Base-by-base conservation (phyloP, 2,888 invertebrate species). In the Biston stratarius region DNA sequence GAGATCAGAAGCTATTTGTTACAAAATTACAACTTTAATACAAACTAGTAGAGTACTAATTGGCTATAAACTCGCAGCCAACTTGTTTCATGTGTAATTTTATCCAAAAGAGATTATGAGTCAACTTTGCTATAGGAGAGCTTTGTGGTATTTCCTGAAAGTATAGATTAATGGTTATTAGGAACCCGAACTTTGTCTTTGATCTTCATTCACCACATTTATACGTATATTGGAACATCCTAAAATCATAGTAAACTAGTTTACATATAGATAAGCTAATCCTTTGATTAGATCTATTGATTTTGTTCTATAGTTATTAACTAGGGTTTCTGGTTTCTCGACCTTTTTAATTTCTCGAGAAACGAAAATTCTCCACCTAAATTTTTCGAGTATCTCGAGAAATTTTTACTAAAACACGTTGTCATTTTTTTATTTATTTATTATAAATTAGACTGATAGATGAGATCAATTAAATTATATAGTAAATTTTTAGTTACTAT, bases 31-130 rank as follows among this genome's bases (percentile, higher is more conserved):
- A 44, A 0, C 14, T 34, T 51, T 34, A 51, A 14, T 48, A 47
- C 33, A 15, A 34, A 14, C 14, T 1, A 40, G 15, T 14, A 38
- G 10, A 14, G 14, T 53, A 12, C 12, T 15, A 38, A 53, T 53
- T 53, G n/a, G 47, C 15, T 15, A 14, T 47, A 53, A 49, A 45
- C 12, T 33, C 49, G 11, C 6, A 57, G 42, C 12, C 38, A 53
- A 15, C 15, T 56, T 6, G 48, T 47, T 10, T 36, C 34, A 34
- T 34, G n/a, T 45, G 58, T 52, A n/a, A 64, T 47, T 57, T 61
- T 61, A 62, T 52, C 60, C 47, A 57, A 67, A 62, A 52, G 49
- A 47, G 59, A 67, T 64, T 59, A 67, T 42, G 38, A 56, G 61
- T 47, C n/a, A 34, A 12, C 51, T 51, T 53, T 38, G 11, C 14